phyloP scores from a whole-genome alignment of 1,140 invertebrate genomes.

The Drosophila baimaii region DNA sequence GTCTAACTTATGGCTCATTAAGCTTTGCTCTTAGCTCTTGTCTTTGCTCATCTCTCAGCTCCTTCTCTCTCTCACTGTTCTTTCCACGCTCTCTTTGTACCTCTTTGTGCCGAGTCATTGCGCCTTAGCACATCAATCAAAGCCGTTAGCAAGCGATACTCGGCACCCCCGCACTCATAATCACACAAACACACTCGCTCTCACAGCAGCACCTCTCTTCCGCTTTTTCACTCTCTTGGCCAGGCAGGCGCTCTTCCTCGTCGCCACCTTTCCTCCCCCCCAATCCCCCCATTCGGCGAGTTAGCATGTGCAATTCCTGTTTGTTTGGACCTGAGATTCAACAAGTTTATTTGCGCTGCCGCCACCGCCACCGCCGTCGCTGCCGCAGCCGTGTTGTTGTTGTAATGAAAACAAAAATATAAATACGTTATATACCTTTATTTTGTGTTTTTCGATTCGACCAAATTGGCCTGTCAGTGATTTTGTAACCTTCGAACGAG shows the following conservation, averaged over 20 bases:
- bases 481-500: slow-evolving; percentile 74
- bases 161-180: slow-evolving; percentile 11
- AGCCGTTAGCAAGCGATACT: slow-evolving; percentile 26
- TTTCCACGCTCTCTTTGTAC: slow-evolving; percentile 1
- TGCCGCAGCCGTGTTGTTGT: slow-evolving; percentile 30
- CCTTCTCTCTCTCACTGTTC: background rate
- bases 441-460: slow-evolving; percentile 57
- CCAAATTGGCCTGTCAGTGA: slow-evolving; percentile 66
- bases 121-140: slow-evolving; percentile 56
- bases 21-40: slow-evolving; percentile 7
- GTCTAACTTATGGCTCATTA: slow-evolving; percentile 50
- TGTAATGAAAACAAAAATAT: slow-evolving; percentile 73
- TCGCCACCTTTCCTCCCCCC: background rate
- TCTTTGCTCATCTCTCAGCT: background rate
- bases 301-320: slow-evolving; percentile 70
- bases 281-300: slow-evolving; percentile 1
- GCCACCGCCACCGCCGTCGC: slow-evolving; percentile 8
- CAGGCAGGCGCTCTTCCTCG: slow-evolving; percentile 12
- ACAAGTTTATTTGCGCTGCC: slow-evolving; percentile 66
- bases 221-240: slow-evolving; percentile 16
- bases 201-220: slow-evolving; percentile 8
- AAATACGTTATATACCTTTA: slow-evolving; percentile 63
- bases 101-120: slow-evolving; percentile 41
- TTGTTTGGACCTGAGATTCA: slow-evolving; percentile 63
- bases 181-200: background rate